Evolutionary conservation across 2,113 vertebrate genomes (phyloP), one percentile per base, ranked within the genome.

Genomic region (Cavia aperea): DNA sequence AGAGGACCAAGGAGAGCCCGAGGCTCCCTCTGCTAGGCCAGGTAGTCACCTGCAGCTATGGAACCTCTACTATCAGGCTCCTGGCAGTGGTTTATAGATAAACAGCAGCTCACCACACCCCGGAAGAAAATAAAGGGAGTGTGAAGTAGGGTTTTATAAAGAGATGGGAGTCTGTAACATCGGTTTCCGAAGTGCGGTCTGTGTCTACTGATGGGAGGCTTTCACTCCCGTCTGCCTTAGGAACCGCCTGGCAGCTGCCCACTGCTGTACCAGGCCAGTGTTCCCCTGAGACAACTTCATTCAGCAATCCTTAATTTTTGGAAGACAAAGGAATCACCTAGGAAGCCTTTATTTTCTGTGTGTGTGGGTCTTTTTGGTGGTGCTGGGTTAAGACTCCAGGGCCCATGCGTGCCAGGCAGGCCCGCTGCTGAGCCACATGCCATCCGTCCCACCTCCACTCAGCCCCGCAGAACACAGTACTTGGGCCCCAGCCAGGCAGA

Each of bases 121-220:
- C 58, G 19, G 13, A 82, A 89, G 95, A 86, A 93, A 94, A 88
- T 66, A 82, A 77, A 46, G 43, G 51, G 66, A 36, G 16, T 86
- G 6, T 26, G 92, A 92, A 43, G 56, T 68, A 65, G 93, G 51
- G 56, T 81, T 95, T 95, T 89, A 86, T 16, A 91, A 85, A 86
- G 91, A 75, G 21, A 86, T 15, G 6, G 23, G 7, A 58, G 21
- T 56, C 43, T 2, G 3, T 49, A 73, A 26, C 26, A 92, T 84
- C 39, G 54, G 83, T 49, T 81, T 86, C 94, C 89, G 81, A 66
- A 18, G 6, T 39, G 66, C 91, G 43, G 26, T 51, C 24, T 56
- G 77, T 73, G 26, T 2, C 49, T 89, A 36, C 1, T 56, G 66
- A n/a, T 11, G 68, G 75, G 86, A 51, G n/a, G 51, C 7, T 0